Base-by-base conservation (phyloP, 2,797 vertebrate species). In the Antrozous pallidus region DNA sequence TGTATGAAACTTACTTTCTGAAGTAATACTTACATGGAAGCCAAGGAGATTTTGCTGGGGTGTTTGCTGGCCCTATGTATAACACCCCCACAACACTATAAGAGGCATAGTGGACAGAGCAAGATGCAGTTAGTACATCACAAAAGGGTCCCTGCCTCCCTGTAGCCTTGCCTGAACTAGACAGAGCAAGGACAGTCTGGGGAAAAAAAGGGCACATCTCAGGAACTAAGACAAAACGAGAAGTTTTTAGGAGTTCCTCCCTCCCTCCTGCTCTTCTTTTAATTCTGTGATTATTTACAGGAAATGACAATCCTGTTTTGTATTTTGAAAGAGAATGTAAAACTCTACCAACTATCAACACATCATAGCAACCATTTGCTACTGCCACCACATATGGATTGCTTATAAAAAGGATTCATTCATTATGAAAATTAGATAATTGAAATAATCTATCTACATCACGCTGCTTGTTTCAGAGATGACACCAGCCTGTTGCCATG, bases 361-460 rank as follows among this genome's bases (percentile, higher is more conserved):
- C 96, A 74, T 95, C 95, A 80, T 63, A 96, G 94, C 80, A 38
- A 14, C 91, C 71, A 94, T 97, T 98, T 96, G 88, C 97, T 77
- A 97, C 88, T 97, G 96, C 96, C 94, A 2, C 95, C 69, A 77
- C 67, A 75, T 97, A 98, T 98, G 97, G 98, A 98, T 98, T 98
- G 98, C 98, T 97, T 97, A 97, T 98, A 97, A 97, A 73, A 92
- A 96, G 92, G 58, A 92, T 97, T 97, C 97, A 96, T 97, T 98
- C 97, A 95, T 96, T 98, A 97, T 96, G 95, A 97, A 98, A 98
- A 98, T 98, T 95, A 96, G 96, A 96, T 97, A 97, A 98, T 97
- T 98, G 96, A 98, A 98, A 97, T 97, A 95, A 97, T 97, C 97
- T 97, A 58, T 97, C 97, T 96, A 82, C 95, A 97, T 95, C 95